phyloP scores from a whole-genome alignment of 2,888 invertebrate species.

The Teleiodes luculella region DNA sequence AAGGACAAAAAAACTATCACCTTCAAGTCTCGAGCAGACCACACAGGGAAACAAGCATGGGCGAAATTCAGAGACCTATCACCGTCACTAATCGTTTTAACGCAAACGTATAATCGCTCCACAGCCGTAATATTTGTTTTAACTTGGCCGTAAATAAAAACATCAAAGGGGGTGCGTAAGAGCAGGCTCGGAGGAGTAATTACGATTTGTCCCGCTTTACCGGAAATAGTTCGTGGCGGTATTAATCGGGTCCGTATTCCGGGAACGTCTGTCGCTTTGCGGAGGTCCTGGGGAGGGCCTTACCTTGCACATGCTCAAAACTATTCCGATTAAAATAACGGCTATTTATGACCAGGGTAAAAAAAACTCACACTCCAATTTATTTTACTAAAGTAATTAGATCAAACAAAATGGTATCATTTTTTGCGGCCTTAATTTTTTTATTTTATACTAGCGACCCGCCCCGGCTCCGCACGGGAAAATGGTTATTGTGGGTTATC shows the following conservation, averaged over 20 bases:
- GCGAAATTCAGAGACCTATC: slow-evolving; percentile 69
- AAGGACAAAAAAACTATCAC: slow-evolving; percentile 43
- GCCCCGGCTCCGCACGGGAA: too few species aligned
- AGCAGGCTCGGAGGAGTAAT: slow-evolving; percentile 71
- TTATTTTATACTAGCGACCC: too few species aligned
- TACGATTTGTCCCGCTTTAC: slow-evolving; percentile 74
- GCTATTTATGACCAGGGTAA: too few species aligned
- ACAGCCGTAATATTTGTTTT: slow-evolving; percentile 75
- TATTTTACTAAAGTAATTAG: too few species aligned
- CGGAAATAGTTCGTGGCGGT: slow-evolving; percentile 76
- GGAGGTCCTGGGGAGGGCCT: slow-evolving; percentile 32
- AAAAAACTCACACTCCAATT: too few species aligned
- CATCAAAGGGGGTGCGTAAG: slow-evolving; percentile 75
- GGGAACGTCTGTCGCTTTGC: slow-evolving; percentile 44
- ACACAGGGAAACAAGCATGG: slow-evolving; percentile 62
- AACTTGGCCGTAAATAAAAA: slow-evolving; percentile 76
- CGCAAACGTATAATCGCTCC: slow-evolving; percentile 74
- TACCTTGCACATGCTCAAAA: slow-evolving; percentile 18
- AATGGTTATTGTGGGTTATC: too few species aligned
- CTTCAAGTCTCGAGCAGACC: slow-evolving; percentile 47
- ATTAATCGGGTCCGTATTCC: slow-evolving; percentile 67
- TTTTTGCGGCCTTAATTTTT: too few species aligned
- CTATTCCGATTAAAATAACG: not conserved
- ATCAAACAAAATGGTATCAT: too few species aligned
- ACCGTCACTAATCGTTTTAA: slow-evolving; percentile 74